Base-by-base conservation (phyloP, 2,888 invertebrate genomes). In the Metallyticus violacea region DNA sequence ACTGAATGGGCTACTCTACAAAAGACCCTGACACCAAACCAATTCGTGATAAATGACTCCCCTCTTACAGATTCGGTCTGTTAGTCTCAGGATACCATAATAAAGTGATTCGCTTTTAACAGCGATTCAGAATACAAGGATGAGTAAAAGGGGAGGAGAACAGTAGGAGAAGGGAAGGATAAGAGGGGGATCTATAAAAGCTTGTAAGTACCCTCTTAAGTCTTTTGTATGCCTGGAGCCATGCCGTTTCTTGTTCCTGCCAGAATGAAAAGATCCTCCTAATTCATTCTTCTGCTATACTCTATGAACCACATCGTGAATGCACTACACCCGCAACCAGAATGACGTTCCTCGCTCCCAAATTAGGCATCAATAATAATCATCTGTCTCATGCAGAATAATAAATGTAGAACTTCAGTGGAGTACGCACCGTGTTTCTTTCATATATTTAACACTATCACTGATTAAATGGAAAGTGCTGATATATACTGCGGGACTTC, bases 61-160 rank as follows among this genome's bases (percentile, higher is more conserved):
- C 81, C 81, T 28, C 29, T 81, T 30, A 27, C 28, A 27, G 81
- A 29, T 30, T 29, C 81, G 29, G 7, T 25, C 81, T 29, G 81
- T 30, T 81, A 81, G 40, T 62, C 40, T 62, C 40, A 62, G 40
- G 40, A 62, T 62, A 62, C 40, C 85, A 85, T 85, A 85, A 80
- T 85, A 85, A 40, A 85, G 85, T 85, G 85, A 85, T 85, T 85
- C 80, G 79, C 85, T 85, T 85, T 85, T 85, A 85, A 85, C 85
- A 62, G 40, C 40, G 40, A 62, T 62, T 62, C 40, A 62, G 40
- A 62, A 62, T 62, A 62, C 40, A 62, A 62, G 40, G 40, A 62
- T 62, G 40, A 62, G 40, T 62, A 62, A 62, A 25, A 15, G 25
- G 81, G 28, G 79, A 26, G 79, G 26, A n/a, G 79, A 7, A 26